A percentile compares a stretch with the other conserved stretches of the same genome.
Conservation (phyloP, 2,888 invertebrate genomes). For the Himalopsyche anomala region DNA sequence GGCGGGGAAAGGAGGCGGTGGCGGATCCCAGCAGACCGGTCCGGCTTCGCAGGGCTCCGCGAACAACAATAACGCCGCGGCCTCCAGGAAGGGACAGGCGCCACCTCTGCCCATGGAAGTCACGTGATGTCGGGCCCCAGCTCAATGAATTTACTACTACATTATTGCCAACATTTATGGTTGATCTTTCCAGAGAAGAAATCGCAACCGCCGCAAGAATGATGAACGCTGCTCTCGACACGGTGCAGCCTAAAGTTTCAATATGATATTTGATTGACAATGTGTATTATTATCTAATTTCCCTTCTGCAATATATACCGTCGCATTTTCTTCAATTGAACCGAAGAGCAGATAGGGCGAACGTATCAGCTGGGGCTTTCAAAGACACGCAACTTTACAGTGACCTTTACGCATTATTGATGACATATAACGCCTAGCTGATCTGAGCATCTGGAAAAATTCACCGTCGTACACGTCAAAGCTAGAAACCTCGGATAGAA, state of each 20-base stretch:
- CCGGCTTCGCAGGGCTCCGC: conserved; percentile 49
- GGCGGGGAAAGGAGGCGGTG: conserved; percentile 26
- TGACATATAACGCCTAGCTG: too few relatives aligned
- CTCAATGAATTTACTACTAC: conserved; percentile 28
- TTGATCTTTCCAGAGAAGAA: not conserved
- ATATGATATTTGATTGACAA: not conserved
- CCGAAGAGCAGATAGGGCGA: not conserved
- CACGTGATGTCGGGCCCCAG: conserved; percentile 71
- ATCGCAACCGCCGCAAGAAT: not conserved
- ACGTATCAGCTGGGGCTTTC: not conserved
- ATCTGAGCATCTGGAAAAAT: too few relatives aligned
- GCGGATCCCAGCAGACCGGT: conserved; percentile 47
- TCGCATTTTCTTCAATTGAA: not conserved
- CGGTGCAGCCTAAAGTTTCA: not conserved
- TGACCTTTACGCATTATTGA: too few relatives aligned
- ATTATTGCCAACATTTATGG: conserved; percentile 25
- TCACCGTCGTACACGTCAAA: too few relatives aligned
- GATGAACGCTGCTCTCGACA: not conserved
- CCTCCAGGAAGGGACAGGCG: conserved; percentile 62
- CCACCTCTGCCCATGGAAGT: conserved; percentile 73
- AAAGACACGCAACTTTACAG: too few relatives aligned
- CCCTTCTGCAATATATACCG: not conserved
- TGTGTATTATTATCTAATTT: not conserved
- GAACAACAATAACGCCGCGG: conserved; percentile 40
- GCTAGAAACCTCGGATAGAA: too few relatives aligned